Evolutionary conservation across 2,113 vertebrate species (phyloP).

Genomic region (Elgaria multicarinata): DNA sequence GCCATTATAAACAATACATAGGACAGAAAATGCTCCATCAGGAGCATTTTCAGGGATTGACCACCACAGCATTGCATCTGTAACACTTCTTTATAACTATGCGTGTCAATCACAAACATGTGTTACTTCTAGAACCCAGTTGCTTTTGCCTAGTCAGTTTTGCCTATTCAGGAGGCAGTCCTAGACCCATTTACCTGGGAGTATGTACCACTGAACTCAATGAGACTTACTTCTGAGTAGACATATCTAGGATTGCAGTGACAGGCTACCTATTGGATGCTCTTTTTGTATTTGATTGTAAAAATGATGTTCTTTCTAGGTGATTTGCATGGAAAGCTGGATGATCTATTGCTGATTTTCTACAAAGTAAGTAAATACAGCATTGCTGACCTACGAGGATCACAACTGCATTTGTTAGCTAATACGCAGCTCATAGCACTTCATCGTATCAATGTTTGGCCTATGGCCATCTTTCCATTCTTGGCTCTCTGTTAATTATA

Average conservation of each 20-base stretch:
- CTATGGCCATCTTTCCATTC: constrained; percentile 20
- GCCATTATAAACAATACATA: not conserved
- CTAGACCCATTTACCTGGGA: not conserved
- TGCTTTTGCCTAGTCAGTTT: no score
- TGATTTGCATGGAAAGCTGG: constrained; percentile 94
- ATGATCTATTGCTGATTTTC: constrained; percentile 96
- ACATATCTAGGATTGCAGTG: not conserved
- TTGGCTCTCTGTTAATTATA: not conserved
- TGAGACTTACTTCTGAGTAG: not conserved
- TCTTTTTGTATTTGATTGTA: not conserved
- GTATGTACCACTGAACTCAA: not conserved
- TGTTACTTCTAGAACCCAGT: not conserved
- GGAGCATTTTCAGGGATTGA: not conserved
- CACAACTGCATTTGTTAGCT: not conserved
- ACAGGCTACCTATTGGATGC: not conserved
- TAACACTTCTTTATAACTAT: not conserved
- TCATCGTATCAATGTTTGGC: constrained; percentile 1
- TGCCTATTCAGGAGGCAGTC: no score
- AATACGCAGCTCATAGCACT: not conserved
- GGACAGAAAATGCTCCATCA: not conserved
- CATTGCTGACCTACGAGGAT: constrained; percentile 14
- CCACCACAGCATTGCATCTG: not conserved
- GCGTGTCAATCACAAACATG: not conserved
- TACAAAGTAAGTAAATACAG: constrained; percentile 86
- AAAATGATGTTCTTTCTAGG: constrained; percentile 76